A percentile compares a stretch with the other conserved stretches of the same genome.
Conservation (phyloP, 2,113 vertebrate species). For the Pterocles burchelli region DNA sequence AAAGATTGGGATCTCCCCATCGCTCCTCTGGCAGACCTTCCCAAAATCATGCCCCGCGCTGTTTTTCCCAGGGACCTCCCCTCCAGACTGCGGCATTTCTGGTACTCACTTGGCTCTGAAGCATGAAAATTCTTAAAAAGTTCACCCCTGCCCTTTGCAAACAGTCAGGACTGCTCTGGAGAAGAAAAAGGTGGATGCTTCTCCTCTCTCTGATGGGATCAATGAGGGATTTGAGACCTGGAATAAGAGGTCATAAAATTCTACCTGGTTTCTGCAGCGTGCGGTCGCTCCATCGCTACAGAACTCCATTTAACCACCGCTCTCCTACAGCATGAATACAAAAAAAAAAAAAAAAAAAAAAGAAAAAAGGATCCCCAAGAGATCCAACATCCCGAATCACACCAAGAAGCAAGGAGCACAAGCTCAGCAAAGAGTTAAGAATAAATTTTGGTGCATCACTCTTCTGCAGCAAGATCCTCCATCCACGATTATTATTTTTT, state of each 20-base stretch:
- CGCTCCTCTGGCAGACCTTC: background rate
- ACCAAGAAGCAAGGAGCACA: background rate
- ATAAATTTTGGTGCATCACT: background rate
- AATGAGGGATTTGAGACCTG: background rate
- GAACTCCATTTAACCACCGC: background rate
- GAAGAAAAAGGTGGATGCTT: background rate
- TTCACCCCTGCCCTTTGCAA: background rate
- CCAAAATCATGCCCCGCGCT: background rate
- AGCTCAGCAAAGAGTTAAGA: background rate
- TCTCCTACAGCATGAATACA: background rate
- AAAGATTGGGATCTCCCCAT: background rate
- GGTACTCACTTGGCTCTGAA: fast-evolving
- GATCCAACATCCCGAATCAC: background rate
- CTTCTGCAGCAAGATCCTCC: background rate
- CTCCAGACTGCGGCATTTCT: background rate
- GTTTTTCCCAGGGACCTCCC: background rate
- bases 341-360: no score
- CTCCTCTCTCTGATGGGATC: background rate
- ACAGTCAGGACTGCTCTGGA: background rate
- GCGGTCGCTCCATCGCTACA: fast-evolving
- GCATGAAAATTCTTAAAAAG: background rate
- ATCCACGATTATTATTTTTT: background rate
- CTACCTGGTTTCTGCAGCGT: background rate
- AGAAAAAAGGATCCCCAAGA: background rate
- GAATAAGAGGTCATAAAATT: background rate